Evolutionary conservation across 1,140 invertebrate genomes (phyloP).

Genomic region (Drosophila tristis): DNA sequence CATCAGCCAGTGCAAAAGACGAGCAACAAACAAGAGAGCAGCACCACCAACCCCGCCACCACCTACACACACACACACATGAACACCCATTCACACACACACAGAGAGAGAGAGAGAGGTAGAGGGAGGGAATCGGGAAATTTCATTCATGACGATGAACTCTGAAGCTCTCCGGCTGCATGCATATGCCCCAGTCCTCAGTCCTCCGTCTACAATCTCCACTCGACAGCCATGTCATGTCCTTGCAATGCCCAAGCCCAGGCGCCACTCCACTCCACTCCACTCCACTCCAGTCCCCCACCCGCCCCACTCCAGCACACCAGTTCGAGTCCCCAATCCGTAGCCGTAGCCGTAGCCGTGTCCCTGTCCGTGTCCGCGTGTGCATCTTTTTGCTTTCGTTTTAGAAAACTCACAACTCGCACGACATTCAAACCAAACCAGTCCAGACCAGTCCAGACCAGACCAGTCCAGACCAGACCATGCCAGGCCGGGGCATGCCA

Average conservation of each 20-base stretch:
- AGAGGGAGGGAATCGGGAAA: conserved; percentile 17
- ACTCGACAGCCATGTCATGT: conserved; percentile 35
- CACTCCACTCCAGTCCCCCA: not conserved
- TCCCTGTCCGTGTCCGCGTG: conserved; percentile 15
- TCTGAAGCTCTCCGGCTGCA: conserved; percentile 37
- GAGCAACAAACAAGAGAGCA: conserved; percentile 40
- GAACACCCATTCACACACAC: conserved; percentile 8
- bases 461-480: not conserved
- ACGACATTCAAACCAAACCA: conserved; percentile 64
- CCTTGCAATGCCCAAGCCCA: conserved; percentile 38
- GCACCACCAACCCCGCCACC: conserved; percentile 3
- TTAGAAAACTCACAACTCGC: conserved; percentile 73
- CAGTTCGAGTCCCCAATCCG: not conserved
- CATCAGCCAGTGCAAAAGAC: conserved; percentile 37
- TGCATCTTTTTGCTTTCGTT: conserved; percentile 81
- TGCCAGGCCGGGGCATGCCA: conserved; percentile 17
- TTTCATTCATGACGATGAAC: conserved; percentile 72
- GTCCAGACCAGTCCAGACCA: conserved; percentile 12
- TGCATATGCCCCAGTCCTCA: conserved; percentile 20
- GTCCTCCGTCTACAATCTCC: conserved; percentile 22
- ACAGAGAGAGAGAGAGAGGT: not conserved
- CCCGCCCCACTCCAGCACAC: not conserved
- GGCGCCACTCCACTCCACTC: not conserved
- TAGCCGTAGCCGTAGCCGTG: not conserved
- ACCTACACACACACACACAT: conserved; percentile 10